phyloP scores from a whole-genome alignment of 2,888 invertebrate genomes.

The Leptinotarsa haldemani region DNA sequence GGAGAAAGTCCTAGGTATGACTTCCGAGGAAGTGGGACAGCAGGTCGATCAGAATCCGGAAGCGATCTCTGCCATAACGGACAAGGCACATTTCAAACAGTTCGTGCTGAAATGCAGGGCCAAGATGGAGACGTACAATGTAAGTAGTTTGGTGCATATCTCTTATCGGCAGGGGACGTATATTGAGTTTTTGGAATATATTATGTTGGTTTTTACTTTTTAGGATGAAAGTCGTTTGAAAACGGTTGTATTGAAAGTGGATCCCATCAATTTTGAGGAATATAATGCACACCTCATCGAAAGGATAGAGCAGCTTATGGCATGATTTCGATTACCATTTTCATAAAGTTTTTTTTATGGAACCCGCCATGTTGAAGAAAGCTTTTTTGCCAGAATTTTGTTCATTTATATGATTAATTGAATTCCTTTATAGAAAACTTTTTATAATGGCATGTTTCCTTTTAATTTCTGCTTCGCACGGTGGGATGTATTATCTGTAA shows the following conservation, averaged over 20 bases:
- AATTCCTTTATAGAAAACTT: neutral
- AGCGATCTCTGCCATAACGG: constrained; percentile 76
- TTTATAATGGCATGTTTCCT: neutral
- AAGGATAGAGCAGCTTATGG: constrained; percentile 46
- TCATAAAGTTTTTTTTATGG: constrained; percentile 10
- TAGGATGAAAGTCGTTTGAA: constrained; percentile 87
- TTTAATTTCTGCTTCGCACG: neutral
- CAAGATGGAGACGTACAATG: constrained; percentile 92
- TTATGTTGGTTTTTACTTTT: constrained; percentile 50
- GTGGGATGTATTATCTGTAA: neutral
- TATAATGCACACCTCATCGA: constrained; percentile 69
- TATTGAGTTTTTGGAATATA: too few relatives aligned
- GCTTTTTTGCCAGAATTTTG: neutral
- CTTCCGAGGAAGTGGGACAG: constrained; percentile 83
- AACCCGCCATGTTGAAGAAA: neutral
- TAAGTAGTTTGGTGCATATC: constrained; percentile 62
- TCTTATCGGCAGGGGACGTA: too few relatives aligned
- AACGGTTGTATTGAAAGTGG: constrained; percentile 76
- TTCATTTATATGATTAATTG: too few relatives aligned
- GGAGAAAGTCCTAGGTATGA: constrained; percentile 79
- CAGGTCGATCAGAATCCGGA: constrained; percentile 76
- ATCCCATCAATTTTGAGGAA: constrained; percentile 81
- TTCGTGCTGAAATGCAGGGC: constrained; percentile 87
- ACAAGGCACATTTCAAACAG: constrained; percentile 81
- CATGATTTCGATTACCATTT: constrained; percentile 21